These are phyloP conservation scores for Melanargia galathea DNA, from an alignment of 2,888 invertebrate genomes.

Conservation along the genomic window DNA sequence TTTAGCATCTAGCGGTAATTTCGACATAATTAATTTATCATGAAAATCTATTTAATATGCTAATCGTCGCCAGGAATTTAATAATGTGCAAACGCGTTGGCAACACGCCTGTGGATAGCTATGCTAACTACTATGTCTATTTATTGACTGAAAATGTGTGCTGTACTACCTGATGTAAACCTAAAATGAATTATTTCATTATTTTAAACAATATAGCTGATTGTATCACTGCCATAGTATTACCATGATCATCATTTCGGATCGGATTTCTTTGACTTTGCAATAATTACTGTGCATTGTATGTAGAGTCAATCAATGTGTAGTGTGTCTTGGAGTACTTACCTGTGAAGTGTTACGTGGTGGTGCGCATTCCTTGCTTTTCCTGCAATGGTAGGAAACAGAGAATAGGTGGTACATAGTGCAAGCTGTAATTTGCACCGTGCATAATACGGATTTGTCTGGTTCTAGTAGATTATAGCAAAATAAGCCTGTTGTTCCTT, in stretches of 20 bases:
- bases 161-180: neutral
- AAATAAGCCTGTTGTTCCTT: neutral
- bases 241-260: neutral
- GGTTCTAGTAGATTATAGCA: neutral
- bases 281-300: neutral
- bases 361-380: neutral
- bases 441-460: neutral
- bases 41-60: conserved; percentile 40
- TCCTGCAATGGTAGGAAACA: neutral
- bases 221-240: neutral
- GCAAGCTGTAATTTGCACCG: neutral
- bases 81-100: conserved; percentile 38
- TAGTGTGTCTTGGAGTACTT: neutral
- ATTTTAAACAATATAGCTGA: neutral
- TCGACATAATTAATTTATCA: conserved; percentile 38
- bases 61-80: conserved; percentile 42
- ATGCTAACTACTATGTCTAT: conserved; percentile 16
- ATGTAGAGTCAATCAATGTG: neutral
- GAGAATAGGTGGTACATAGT: neutral
- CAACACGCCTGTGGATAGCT: conserved; percentile 30
- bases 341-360: neutral
- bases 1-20: conserved; percentile 25
- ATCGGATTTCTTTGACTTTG: neutral
- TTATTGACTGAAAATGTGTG: conserved; percentile 16
- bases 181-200: neutral